Conservation (phyloP, 2,113 vertebrate genomes). For the Ameiurus melas region DNA sequence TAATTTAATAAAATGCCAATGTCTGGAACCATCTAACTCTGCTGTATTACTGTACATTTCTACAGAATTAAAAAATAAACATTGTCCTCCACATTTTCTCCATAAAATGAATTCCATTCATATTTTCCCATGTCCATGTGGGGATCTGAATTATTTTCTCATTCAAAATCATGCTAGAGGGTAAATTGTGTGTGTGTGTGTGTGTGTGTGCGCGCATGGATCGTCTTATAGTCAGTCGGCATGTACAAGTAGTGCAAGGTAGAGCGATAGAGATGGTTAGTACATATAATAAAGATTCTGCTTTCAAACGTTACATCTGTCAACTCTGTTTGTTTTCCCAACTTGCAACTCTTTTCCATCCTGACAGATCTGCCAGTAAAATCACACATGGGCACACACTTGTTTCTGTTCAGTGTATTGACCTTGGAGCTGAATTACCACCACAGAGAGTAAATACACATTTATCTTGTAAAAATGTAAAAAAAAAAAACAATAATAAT, state of each 20-base stretch:
- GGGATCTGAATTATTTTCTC: not conserved
- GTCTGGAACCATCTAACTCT: no score
- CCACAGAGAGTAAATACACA: not conserved
- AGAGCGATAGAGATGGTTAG: not conserved
- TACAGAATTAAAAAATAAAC: no score
- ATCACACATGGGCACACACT: not conserved
- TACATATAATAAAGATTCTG: conserved; percentile 10
- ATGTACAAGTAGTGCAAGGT: not conserved
- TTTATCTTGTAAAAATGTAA: not conserved
- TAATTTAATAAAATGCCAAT: no score
- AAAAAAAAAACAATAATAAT: no score
- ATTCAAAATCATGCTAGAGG: not conserved
- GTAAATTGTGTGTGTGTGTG: not conserved
- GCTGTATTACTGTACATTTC: no score
- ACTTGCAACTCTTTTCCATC: conserved; percentile 9
- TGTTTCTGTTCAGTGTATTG: not conserved
- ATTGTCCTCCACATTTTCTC: not conserved
- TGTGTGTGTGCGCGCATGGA: no score
- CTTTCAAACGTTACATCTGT: not conserved
- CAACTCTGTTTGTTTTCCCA: conserved; percentile 5
- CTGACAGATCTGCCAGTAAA: not conserved
- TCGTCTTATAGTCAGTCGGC: not conserved
- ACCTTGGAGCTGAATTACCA: conserved; percentile 6
- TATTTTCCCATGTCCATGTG: not conserved
- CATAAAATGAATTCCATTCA: not conserved